Evolutionary conservation across 2,797 vertebrate species (phyloP).

Genomic region (Pantherophis alleghaniensis): DNA sequence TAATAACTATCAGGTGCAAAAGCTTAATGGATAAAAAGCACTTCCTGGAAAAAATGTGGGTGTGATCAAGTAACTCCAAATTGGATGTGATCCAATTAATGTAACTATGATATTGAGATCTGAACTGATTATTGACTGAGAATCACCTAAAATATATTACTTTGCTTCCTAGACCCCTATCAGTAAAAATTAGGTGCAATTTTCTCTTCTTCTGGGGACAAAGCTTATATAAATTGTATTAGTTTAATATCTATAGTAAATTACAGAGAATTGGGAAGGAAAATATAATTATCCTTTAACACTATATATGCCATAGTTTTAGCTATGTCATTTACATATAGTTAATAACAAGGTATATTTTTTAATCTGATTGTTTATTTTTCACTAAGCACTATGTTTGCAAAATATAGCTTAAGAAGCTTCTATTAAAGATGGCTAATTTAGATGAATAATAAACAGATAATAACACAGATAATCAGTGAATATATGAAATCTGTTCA

Average conservation of each 20-base stretch:
- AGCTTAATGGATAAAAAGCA: not conserved
- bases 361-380: conserved; percentile 30
- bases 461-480: conserved; percentile 17
- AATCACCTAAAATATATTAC: not conserved
- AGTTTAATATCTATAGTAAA: not conserved
- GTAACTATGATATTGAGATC: not conserved
- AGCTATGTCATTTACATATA: not conserved
- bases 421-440: conserved; percentile 7
- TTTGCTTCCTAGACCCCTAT: not conserved
- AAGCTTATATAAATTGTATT: not conserved
- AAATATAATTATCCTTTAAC: not conserved
- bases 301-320: not conserved
- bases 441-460: conserved; percentile 11
- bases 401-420: conserved; percentile 10
- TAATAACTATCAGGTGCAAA: not conserved
- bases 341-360: not conserved
- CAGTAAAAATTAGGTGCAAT: not conserved
- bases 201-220: not conserved
- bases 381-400: conserved; percentile 27
- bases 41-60: not conserved
- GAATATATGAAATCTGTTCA: not conserved
- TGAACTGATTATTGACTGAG: not conserved
- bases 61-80: not conserved
- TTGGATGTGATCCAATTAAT: not conserved
- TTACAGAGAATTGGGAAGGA: not conserved